These are phyloP conservation scores for Chaetura pelagica DNA, from an alignment of 2,113 vertebrate genomes.

Conservation along the genomic window DNA sequence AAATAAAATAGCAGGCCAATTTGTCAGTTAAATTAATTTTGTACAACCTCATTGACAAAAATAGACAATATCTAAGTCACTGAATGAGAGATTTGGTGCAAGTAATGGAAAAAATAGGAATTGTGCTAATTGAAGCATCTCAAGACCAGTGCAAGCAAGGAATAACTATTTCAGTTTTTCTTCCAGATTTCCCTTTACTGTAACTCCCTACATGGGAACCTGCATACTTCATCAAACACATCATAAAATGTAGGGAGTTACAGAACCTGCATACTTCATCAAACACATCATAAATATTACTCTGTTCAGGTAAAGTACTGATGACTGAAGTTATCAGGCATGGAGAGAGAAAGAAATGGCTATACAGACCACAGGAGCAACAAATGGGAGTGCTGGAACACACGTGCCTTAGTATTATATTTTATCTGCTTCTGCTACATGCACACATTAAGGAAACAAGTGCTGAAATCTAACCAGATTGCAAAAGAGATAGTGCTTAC, in stretches of 20 bases:
- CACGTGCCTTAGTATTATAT: not conserved
- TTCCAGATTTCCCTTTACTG: not conserved
- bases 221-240: not conserved
- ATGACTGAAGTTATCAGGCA: not conserved
- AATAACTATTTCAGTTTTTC: not conserved
- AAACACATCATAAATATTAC: rapidly evolving
- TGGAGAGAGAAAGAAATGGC: not conserved
- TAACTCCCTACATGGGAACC: not conserved
- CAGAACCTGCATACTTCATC: not conserved
- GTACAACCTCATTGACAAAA: not conserved
- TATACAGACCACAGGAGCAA: not conserved
- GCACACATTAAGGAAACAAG: not conserved
- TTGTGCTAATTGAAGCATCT: not conserved
- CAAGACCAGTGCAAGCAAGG: not conserved
- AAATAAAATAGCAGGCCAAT: not conserved
- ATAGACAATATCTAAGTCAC: not conserved
- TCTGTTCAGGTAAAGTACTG: not conserved
- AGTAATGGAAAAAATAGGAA: not conserved
- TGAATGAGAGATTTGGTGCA: not conserved
- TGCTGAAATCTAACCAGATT: not conserved
- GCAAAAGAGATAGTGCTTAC: not conserved
- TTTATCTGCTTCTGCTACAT: not conserved
- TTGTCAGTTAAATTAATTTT: not conserved
- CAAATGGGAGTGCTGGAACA: not conserved
- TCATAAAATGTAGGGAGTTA: too few relatives aligned